Evolutionary conservation across 2,888 invertebrate species (phyloP).

Genomic region (Chrysomela aeneicollis): DNA sequence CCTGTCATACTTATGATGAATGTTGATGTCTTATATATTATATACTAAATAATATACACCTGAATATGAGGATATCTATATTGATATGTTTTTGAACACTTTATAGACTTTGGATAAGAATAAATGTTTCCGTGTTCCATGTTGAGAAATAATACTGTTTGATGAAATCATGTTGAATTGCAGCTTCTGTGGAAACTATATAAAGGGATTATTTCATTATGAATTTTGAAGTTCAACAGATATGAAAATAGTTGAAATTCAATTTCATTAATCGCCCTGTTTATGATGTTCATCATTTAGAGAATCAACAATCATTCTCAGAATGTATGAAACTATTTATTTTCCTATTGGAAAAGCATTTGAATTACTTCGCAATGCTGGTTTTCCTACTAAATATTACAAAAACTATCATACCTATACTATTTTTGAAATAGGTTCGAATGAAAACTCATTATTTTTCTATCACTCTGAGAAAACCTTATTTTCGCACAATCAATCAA

Average conservation of each 20-base stretch:
- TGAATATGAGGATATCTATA: conserved; percentile 35
- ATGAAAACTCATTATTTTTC: not conserved
- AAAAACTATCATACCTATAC: no score
- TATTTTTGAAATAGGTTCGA: not conserved
- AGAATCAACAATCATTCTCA: no score
- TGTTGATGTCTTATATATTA: conserved; percentile 48
- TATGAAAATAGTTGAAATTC: not conserved
- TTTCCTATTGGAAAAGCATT: no score
- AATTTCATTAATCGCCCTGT: not conserved
- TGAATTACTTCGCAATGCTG: no score
- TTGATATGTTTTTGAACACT: conserved; percentile 44
- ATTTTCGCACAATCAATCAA: not conserved
- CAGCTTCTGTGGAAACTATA: conserved; percentile 8
- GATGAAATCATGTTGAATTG: conserved; percentile 22
- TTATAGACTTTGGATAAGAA: conserved; percentile 31
- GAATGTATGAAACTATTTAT: no score
- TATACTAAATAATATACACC: conserved; percentile 36
- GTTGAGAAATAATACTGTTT: conserved; percentile 28
- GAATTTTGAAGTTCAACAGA: conserved; percentile 12
- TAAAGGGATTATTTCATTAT: conserved; percentile 26
- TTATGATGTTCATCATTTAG: no score
- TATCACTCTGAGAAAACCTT: not conserved
- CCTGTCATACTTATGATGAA: conserved; percentile 51
- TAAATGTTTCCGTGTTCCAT: conserved; percentile 30
- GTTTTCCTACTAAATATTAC: no score